Conservation (phyloP, 2,113 vertebrate species). For the Chlorocebus sabaeus region DNA sequence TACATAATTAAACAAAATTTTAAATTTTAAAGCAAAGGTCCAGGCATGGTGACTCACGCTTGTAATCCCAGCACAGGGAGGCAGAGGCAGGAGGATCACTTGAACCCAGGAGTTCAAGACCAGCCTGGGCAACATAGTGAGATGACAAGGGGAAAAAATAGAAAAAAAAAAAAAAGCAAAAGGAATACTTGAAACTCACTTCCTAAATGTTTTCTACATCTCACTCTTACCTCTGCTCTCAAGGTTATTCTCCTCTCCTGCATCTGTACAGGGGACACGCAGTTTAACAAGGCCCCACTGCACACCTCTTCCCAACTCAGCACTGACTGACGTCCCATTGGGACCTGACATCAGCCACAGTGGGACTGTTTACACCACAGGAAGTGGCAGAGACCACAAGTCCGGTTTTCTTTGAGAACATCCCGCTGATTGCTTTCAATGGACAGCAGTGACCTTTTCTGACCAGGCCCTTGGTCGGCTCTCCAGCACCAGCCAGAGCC, state of each 20-base stretch:
- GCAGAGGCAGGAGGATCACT: too few relatives aligned
- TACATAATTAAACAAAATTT: too few relatives aligned
- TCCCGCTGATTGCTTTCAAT: rapidly evolving
- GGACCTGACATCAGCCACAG: neutral
- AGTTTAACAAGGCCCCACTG: rapidly evolving
- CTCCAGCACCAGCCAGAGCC: neutral
- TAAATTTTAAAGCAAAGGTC: too few relatives aligned
- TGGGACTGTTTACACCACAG: neutral
- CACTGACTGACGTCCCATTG: rapidly evolving
- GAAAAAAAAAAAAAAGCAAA: neutral
- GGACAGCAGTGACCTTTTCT: neutral
- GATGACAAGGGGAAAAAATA: too few relatives aligned
- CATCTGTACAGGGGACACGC: neutral
- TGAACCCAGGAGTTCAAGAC: too few relatives aligned
- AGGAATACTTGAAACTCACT: neutral
- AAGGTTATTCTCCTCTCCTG: neutral
- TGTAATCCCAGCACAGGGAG: too few relatives aligned
- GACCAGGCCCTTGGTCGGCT: neutral
- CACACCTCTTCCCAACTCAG: neutral
- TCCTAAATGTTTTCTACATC: neutral
- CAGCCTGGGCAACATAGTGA: too few relatives aligned
- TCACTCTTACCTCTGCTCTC: neutral
- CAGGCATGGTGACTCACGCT: too few relatives aligned
- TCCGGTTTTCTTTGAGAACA: neutral
- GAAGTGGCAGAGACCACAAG: neutral